Evolutionary conservation across 2,888 invertebrate species (phyloP), one percentile per base, ranked within the genome.

Genomic region (Neocrepidodera transversa): DNA sequence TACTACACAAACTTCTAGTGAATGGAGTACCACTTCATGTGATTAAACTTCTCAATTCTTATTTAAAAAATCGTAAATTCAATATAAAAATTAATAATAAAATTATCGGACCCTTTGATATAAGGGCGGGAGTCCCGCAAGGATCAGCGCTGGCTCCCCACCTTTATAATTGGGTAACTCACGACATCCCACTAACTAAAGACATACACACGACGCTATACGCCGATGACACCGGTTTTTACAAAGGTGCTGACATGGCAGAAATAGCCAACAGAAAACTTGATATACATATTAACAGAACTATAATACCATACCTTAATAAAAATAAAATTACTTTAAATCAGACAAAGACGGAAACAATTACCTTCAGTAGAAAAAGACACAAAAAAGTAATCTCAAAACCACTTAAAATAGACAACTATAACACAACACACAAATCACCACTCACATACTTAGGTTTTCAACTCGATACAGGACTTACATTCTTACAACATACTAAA

Each of bases 1-100:
- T 55, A 5, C 6, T 57, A 3, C 1, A 30, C n/a, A 60, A 60
- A 43, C 18, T 48, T 7, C 16, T 40, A 17, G 8, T n/a, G n/a
- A 2, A 7, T 7, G 13, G 16, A 10, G 6, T 18, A 11, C 17
- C 40, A 18, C 10, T 7, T 1, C 16, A 18, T 13, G 7, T 40
- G 7, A 17, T 40, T 7, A 40, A 40, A 17, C 6, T 17, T 7
- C 1, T 40, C 8, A 7, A 40, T 4, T 40, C 40, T 10, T 40
- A 40, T 17, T n/a, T 40, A 40, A 14, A 6, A 14, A n/a, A 13
- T 7, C 6, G 38, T 6, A 38, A 11, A 10, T 38, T 38, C 3
- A 7, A 17, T n/a, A 8, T 40, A 2, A 14, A 17, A 40, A 40
- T 40, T 16, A 40, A 40, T 18, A 14, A 17, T 6, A 18, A 17